phyloP scores from a whole-genome alignment of 1,140 invertebrate species.

The Dysdera silvatica region DNA sequence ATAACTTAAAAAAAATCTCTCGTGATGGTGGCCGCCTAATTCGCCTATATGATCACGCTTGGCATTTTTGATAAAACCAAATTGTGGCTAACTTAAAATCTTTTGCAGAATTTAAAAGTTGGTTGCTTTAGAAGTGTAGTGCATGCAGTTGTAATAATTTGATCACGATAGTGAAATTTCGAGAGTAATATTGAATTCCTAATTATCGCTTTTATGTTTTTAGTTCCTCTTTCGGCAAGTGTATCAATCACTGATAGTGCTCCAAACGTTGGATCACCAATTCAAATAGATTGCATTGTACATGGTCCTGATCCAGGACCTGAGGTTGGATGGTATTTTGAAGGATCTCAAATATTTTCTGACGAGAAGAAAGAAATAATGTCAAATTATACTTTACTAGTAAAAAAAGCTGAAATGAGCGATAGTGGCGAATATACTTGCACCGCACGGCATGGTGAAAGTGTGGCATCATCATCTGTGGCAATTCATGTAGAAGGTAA shows the following conservation, averaged over 20 bases:
- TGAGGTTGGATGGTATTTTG: conserved; percentile 15
- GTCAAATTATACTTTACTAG: conserved; percentile 55
- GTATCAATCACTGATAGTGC: neutral
- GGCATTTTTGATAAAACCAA: too few relatives aligned
- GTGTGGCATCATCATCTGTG: conserved; percentile 53
- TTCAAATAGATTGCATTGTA: conserved; percentile 16
- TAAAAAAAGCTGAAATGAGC: conserved; percentile 53
- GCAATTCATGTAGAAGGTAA: conserved; percentile 61
- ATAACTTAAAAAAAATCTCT: too few relatives aligned
- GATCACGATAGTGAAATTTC: too few relatives aligned
- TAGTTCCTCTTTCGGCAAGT: conserved; percentile 11
- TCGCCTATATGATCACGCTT: too few relatives aligned
- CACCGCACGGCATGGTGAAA: conserved; percentile 62
- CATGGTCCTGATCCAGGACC: neutral
- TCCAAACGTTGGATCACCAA: conserved; percentile 19
- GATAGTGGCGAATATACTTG: conserved; percentile 73
- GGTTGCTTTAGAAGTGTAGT: too few relatives aligned
- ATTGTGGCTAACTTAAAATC: too few relatives aligned
- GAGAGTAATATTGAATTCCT: too few relatives aligned
- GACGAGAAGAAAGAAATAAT: conserved; percentile 16
- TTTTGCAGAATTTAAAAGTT: too few relatives aligned
- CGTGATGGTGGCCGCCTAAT: too few relatives aligned
- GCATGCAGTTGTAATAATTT: too few relatives aligned
- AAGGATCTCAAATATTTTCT: neutral
- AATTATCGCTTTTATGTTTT: neutral